These are phyloP conservation scores for Coilia nasus DNA, from an alignment of 2,797 vertebrate genomes.

Conservation along the genomic window DNA sequence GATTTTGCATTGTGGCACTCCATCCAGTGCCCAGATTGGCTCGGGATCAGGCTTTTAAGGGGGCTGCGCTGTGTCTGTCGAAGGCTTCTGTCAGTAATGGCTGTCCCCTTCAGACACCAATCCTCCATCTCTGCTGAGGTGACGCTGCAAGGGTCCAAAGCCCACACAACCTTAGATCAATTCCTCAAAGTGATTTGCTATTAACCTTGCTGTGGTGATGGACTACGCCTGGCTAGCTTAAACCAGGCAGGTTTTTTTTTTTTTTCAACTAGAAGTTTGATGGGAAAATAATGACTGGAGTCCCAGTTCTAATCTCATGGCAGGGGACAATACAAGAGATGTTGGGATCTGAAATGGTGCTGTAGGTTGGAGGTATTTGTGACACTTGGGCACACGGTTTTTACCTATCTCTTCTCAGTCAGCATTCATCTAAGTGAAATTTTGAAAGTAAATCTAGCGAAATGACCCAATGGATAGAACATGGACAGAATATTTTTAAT, in stretches of 20 bases:
- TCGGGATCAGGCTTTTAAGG: constrained; percentile 39
- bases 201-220: constrained; percentile 72
- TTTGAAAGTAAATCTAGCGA: background rate
- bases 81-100: constrained; percentile 48
- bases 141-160: constrained; percentile 44
- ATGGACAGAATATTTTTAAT: background rate
- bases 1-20: constrained; percentile 32
- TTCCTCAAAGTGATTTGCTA: constrained; percentile 65
- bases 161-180: constrained; percentile 52
- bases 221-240: constrained; percentile 53
- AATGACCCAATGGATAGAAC: background rate
- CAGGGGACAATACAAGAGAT: constrained; percentile 52
- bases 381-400: constrained; percentile 32
- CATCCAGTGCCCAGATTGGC: constrained; percentile 16
- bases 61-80: constrained; percentile 19
- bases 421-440: too few relatives aligned
- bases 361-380: constrained; percentile 49
- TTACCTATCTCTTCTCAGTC: background rate
- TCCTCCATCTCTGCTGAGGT: constrained; percentile 58
- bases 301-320: constrained; percentile 53
- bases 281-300: constrained; percentile 57
- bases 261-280: constrained; percentile 57
- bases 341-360: constrained; percentile 40
- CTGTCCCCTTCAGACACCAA: constrained; percentile 50
- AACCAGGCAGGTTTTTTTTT: constrained; percentile 38